Evolutionary conservation across 2,113 vertebrate species (phyloP), one percentile per base, ranked within the genome.

Genomic region (Heliornis fulica): DNA sequence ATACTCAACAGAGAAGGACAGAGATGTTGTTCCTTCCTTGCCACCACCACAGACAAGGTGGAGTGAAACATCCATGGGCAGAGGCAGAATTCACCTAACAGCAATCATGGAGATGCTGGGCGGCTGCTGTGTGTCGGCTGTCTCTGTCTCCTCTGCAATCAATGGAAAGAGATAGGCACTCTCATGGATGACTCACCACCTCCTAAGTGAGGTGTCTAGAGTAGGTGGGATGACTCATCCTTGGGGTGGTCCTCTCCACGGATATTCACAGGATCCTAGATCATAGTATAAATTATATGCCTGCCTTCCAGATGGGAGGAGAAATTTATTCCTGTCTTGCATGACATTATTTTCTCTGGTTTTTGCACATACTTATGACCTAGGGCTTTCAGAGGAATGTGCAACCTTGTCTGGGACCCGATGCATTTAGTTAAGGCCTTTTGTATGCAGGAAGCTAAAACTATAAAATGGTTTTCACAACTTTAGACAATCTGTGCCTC

Each of bases 211-310:
- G 72, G 80, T 89, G 94, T 51, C 79, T 96, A 9, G 20, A 81
- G 94, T 86, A 77, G 94, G 96, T 51, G 95, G 90, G 34, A 15
- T 96, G 96, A 97, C 64, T 94, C 94, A 95, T 46, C 60, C 76
- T 54, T 12, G 38, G 95, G 89, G 83, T 90, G 94, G 46, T 97
- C 93, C 86, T 91, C 86, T 81, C 60, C 80, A 63, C 2, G 23
- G 46, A 78, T 77, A 51, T 81, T 92, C 93, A 25, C 71, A 90
- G 59, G 13, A 88, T 91, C 85, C 78, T 41, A 32, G 66, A 86
- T 90, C 63, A 41, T 4, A 66, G 76, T 71, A 81, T 16, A 59
- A 81, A 78, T 74, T 80, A n/a, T 15, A 19, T 20, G 56, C 51
- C 89, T 70, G 46, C 56, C 46, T 86, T 77, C 83, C 76, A 9